Evolutionary conservation across 23 tunicate species (phyloP).

Genomic region (Trididemnum clinides): DNA sequence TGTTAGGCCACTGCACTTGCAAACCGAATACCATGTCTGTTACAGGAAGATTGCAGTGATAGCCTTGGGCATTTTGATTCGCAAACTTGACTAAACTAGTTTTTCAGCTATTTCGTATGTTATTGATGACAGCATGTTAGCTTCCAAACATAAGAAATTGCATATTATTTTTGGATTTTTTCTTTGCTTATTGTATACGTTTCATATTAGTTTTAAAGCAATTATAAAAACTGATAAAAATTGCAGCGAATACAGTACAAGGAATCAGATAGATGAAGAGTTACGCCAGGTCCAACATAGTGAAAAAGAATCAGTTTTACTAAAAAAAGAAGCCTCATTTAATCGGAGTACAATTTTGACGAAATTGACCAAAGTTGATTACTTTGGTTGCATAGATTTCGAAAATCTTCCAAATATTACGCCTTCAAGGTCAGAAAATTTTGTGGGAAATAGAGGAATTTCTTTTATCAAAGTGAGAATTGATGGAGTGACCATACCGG

Average conservation of each 20-base stretch:
- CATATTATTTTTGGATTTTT: neutral
- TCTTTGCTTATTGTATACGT: slow-evolving; percentile 43
- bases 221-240: neutral
- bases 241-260: neutral
- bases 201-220: slow-evolving; percentile 4
- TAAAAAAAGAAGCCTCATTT: too few species aligned
- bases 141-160: slow-evolving; percentile 20
- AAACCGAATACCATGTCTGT: too few species aligned
- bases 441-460: slow-evolving; percentile 76
- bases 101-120: neutral
- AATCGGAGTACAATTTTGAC: too few species aligned
- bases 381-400: slow-evolving; percentile 53
- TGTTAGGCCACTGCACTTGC: too few species aligned
- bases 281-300: too few species aligned
- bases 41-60: too few species aligned
- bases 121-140: neutral
- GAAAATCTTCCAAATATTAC: slow-evolving; percentile 49
- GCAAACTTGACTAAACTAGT: neutral
- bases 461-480: slow-evolving; percentile 75
- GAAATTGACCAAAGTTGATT: slow-evolving; percentile 28
- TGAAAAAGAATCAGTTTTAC: neutral
- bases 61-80: neutral
- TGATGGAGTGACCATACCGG: slow-evolving; percentile 47
- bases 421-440: slow-evolving; percentile 60
- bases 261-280: too few species aligned